Base-by-base conservation (phyloP, 2,113 vertebrate genomes). In the Tonatia bakeri region DNA sequence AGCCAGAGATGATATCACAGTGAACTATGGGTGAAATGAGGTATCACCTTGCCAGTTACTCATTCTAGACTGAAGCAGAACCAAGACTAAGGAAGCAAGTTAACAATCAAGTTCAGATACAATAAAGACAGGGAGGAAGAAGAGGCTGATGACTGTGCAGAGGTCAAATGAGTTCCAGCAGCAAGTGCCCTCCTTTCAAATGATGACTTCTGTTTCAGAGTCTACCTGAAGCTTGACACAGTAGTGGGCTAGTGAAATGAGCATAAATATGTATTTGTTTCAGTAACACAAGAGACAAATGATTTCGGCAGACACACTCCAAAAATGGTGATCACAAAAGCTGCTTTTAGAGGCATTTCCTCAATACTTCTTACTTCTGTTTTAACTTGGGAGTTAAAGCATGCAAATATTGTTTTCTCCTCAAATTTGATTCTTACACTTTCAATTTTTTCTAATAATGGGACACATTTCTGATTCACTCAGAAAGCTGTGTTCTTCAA, bases 1-100 rank as follows among this genome's bases (percentile, higher is more conserved):
- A 85, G 96, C 79, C 85, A 94, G 56, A 92, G 91, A 94, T 87
- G 75, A 69, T 70, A 47, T 81, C 43, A 95, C 59, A 79, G 73
- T 79, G 73, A 65, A 45, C 59, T 50, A 31, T 31, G 79, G 89
- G 92, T 79, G 88, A 96, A 24, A 93, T 2, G 20, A 9, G 2
- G 47, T 5, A 13, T 33, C 33, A 72, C 75, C 88, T 65, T 56
- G 31, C 92, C 83, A 70, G 94, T 79, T 80, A 67, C 47, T 94
- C n/a, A 40, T n/a, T 84, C 40, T 70, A 90, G n/a, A 89, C 50
- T 0, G 38, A 97, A 95, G 79, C 93, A 69, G 83, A 92, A 52
- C 20, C n/a, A 22, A 14, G 88, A 67, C 75, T 72, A 56, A 87
- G 89, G 20, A 84, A 72, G 76, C 33, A 0, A 26, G 72, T 76